Conservation (phyloP, 1,140 invertebrate genomes). For the Gonioctena quinquepunctata region DNA sequence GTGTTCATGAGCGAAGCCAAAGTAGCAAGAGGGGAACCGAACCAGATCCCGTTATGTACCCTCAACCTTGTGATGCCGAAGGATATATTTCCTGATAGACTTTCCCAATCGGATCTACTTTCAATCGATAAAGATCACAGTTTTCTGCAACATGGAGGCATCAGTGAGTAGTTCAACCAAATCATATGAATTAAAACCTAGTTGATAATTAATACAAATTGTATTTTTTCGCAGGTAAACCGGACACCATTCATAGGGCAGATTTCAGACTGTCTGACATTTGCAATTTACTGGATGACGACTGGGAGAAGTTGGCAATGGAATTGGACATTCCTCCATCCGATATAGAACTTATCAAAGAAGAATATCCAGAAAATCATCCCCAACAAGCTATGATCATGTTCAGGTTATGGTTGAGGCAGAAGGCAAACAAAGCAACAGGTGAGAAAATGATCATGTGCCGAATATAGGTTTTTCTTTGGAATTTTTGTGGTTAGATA, state of each 20-base stretch:
- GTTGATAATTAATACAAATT: neutral
- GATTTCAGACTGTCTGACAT: slow-evolving; percentile 79
- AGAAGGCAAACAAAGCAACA: slow-evolving; percentile 67
- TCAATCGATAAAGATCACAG: slow-evolving; percentile 70
- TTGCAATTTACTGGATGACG: slow-evolving; percentile 73
- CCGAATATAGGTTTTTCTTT: too few relatives aligned
- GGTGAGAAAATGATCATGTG: too few relatives aligned
- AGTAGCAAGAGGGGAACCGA: slow-evolving; percentile 78
- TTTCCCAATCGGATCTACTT: slow-evolving; percentile 73
- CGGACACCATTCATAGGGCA: slow-evolving; percentile 73
- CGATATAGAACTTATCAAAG: slow-evolving; percentile 74
- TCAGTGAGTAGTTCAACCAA: slow-evolving; percentile 55
- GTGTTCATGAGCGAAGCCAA: slow-evolving; percentile 95
- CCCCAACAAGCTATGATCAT: slow-evolving; percentile 78
- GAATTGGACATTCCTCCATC: slow-evolving; percentile 70
- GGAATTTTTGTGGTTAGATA: too few relatives aligned
- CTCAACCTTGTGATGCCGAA: slow-evolving; percentile 86
- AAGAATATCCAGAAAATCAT: slow-evolving; percentile 70
- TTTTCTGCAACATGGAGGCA: slow-evolving; percentile 62
- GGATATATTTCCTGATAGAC: slow-evolving; percentile 70
- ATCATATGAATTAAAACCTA: neutral
- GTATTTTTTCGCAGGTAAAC: slow-evolving; percentile 54
- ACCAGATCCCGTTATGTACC: slow-evolving; percentile 88
- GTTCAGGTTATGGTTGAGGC: slow-evolving; percentile 69
- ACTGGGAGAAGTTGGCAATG: slow-evolving; percentile 75